Evolutionary conservation across 2,113 vertebrate species (phyloP).

Genomic region (Proterorhinus semilunaris): DNA sequence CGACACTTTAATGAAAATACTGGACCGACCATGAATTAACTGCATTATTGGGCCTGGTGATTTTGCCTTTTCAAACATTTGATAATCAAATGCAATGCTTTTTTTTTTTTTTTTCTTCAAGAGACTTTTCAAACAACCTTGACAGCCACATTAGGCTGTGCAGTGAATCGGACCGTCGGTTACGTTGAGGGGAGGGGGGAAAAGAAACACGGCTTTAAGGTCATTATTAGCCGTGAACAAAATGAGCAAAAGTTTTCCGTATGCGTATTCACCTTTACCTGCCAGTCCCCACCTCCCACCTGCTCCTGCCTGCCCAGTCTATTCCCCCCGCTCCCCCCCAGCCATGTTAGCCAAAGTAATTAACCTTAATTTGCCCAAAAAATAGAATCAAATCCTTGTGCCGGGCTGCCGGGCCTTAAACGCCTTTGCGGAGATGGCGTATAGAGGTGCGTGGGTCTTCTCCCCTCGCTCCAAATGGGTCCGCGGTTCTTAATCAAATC

Average conservation of each 20-base stretch:
- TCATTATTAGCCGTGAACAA: neutral
- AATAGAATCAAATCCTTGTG: conserved; percentile 86
- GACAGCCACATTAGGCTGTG: neutral
- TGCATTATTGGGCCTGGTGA: too few species aligned
- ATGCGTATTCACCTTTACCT: conserved; percentile 29
- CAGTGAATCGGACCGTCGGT: neutral
- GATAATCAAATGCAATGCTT: too few species aligned
- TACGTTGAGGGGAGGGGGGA: neutral
- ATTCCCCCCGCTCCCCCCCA: conserved; percentile 84
- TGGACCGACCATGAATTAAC: too few species aligned
- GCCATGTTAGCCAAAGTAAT: conserved; percentile 99
- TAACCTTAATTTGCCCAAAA: conserved; percentile 97
- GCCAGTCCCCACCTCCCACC: conserved; percentile 75
- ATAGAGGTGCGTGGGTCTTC: conserved; percentile 85
- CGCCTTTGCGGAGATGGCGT: conserved; percentile 76
- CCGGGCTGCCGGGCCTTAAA: conserved; percentile 93
- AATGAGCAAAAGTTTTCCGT: neutral
- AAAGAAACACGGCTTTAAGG: neutral
- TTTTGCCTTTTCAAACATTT: too few species aligned
- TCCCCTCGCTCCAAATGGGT: conserved; percentile 95
- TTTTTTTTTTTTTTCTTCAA: neutral
- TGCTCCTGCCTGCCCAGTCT: conserved; percentile 83
- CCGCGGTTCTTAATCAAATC: conserved; percentile 98
- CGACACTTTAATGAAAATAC: too few species aligned
- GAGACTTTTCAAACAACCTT: neutral